Percentiles rank a stretch among this genome's conserved stretches.
Evolutionary conservation across 2,113 vertebrate genomes (phyloP).

Genomic region (Bubalus kerabau): DNA sequence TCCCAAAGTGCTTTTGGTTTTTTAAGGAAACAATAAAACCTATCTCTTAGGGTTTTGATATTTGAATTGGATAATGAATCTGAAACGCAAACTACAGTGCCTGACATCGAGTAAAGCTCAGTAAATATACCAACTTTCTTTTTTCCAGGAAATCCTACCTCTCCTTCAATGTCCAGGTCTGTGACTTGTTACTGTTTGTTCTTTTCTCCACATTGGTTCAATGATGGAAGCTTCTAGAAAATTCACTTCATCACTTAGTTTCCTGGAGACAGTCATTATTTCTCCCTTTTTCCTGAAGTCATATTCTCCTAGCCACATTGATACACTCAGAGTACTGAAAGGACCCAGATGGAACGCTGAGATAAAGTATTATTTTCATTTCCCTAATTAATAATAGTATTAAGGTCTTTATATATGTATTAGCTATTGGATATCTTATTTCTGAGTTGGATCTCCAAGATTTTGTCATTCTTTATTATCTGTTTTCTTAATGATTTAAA

Average conservation of each 20-base stretch:
- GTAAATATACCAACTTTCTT: neutral
- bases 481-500: too few species aligned
- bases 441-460: too few species aligned
- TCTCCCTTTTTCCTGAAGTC: neutral
- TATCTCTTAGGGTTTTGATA: neutral
- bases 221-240: neutral
- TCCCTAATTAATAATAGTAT: neutral
- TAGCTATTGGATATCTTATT: neutral
- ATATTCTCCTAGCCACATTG: neutral
- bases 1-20: neutral
- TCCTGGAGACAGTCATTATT: neutral
- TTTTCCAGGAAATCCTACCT: neutral
- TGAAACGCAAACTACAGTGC: neutral
- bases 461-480: too few species aligned
- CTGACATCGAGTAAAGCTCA: neutral
- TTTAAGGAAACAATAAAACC: neutral
- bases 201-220: neutral
- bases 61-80: neutral
- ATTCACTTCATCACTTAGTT: neutral
- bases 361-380: neutral
- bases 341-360: fast-evolving
- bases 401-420: too few species aligned
- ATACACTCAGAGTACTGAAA: neutral
- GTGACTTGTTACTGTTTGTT: neutral
- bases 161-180: neutral